Evolutionary conservation across 2,888 invertebrate species (phyloP), one percentile per base, ranked within the genome.

Genomic region (Chrysolina haemoptera): DNA sequence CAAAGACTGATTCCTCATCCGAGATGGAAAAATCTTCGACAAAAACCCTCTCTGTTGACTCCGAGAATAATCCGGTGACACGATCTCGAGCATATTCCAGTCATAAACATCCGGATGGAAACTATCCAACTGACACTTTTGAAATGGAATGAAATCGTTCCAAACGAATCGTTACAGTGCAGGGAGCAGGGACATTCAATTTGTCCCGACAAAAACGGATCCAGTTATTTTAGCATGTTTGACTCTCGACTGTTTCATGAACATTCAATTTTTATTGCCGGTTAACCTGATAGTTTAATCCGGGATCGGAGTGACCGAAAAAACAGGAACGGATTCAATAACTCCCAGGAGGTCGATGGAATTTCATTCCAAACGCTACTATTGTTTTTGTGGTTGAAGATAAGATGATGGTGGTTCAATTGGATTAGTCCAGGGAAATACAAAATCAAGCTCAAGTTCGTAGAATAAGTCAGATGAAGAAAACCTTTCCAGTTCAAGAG

Each of bases 261-360:
- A 27, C 40, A 27, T 40, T 18, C 41, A 22, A 50, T 1, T 46
- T 55, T 59, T 59, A 53, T 48, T 68, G 46, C 40, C 55, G 65
- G 68, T 35, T 35, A 18, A 55, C 62, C 67, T 35, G 41, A 40
- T 63, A 48, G 68, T 53, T 73, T n/a, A n/a, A 59, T 59, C 27
- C 12, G 27, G 27, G 8, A n/a, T 4, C n/a, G 14, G 14, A 5
- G 12, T 27, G 14, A 5, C 59, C 59, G 27, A 35, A 59, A 59
- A 59, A 27, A 12, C 6, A 22, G 59, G 14, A 6, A n/a, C n/a
- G 35, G n/a, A 27, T 35, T n/a, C n/a, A 11, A 59, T 59, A n/a
- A 16, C 18, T n/a, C 5, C 27, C 11, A 11, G 6, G 20, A 11
- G 59, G 27, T 35, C 27, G 35, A 59, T n/a, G 10, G 59, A 10